phyloP scores from a whole-genome alignment of 2,113 vertebrate genomes.

The Pampusana beccarii region DNA sequence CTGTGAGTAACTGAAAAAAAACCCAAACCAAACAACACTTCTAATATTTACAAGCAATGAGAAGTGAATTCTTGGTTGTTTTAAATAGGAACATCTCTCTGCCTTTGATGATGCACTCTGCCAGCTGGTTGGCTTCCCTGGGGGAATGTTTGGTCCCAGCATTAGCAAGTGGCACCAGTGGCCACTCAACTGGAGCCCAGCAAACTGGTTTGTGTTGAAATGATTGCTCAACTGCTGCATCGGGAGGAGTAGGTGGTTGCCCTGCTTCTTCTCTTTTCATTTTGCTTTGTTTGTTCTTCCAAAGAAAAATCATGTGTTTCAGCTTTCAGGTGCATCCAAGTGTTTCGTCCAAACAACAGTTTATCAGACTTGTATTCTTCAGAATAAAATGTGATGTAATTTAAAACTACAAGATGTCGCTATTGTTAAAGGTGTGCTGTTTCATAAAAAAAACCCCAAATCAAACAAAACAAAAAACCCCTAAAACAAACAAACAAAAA shows the following conservation, averaged over 20 bases:
- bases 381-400: not conserved
- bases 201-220: not conserved
- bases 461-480: no score
- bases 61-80: not conserved
- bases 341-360: not conserved
- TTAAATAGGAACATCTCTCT: not conserved
- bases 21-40: no score
- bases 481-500: not conserved
- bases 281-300: not conserved
- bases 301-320: not conserved
- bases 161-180: not conserved
- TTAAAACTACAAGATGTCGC: not conserved
- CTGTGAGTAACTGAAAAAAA: not conserved
- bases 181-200: not conserved
- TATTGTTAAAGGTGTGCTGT: not conserved
- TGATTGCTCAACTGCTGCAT: rapidly evolving
- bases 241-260: not conserved
- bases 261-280: not conserved
- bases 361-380: not conserved
- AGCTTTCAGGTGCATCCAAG: not conserved
- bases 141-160: not conserved
- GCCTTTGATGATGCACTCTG: rapidly evolving
- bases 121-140: not conserved
- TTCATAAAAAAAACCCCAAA: not conserved
- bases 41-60: not conserved